A percentile compares a stretch with the other conserved stretches of the same genome.
Conservation (phyloP, 2,888 invertebrate genomes). For the Lasioglossum calceatum region DNA sequence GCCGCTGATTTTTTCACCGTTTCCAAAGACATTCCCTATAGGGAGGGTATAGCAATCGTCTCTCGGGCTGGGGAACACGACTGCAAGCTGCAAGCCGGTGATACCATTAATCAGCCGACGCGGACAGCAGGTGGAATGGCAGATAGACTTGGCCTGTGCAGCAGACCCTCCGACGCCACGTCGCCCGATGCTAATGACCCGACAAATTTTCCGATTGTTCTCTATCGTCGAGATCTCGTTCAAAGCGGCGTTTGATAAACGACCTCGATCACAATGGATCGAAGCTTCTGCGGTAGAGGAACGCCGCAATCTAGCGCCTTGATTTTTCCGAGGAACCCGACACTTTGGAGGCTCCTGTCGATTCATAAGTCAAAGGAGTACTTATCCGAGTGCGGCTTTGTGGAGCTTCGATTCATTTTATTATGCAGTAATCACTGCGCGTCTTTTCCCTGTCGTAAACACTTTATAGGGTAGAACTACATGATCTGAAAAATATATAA, state of each 20-base stretch:
- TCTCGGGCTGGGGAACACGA: slow-evolving; percentile 1
- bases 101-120: slow-evolving; percentile 61
- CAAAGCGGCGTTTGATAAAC: slow-evolving; percentile 57
- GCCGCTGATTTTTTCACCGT: slow-evolving; percentile 15
- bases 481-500: no score
- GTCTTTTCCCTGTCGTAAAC: no score
- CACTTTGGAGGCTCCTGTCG: neutral
- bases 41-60: slow-evolving; percentile 23
- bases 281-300: slow-evolving; percentile 19
- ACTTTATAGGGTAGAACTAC: no score
- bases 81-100: slow-evolving; percentile 17
- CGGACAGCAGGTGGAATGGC: slow-evolving; percentile 57
- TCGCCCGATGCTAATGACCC: slow-evolving; percentile 66
- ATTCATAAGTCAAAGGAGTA: slow-evolving; percentile 13
- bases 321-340: slow-evolving; percentile 23
- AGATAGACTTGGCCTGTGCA: slow-evolving; percentile 46
- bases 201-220: slow-evolving; percentile 71
- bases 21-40: neutral
- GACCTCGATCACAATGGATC: slow-evolving; percentile 61
- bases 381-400: slow-evolving; percentile 15
- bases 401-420: neutral
- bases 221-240: slow-evolving; percentile 36
- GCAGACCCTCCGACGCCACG: slow-evolving; percentile 44
- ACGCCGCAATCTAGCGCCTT: slow-evolving; percentile 3
- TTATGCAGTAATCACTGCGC: slow-evolving; percentile 18